Percentiles rank a stretch among this genome's conserved stretches.
Evolutionary conservation across 2,113 vertebrate species (phyloP).

Genomic region (Engraulis encrasicolus): DNA sequence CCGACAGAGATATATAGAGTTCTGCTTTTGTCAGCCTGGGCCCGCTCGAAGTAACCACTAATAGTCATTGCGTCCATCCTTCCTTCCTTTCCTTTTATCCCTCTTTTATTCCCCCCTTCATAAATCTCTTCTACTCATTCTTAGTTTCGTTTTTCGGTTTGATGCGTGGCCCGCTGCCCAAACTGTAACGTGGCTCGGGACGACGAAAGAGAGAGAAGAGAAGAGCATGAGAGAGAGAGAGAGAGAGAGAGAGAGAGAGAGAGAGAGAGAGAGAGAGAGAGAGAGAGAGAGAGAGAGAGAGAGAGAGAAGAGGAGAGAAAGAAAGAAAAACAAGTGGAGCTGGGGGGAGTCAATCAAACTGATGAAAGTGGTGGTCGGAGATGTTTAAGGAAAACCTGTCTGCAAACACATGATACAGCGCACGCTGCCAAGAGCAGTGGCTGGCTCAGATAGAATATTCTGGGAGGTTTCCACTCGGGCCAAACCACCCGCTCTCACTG

Average conservation of each 20-base stretch:
- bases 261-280: neutral
- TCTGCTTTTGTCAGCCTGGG: neutral
- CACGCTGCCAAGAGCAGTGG: neutral
- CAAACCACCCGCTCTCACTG: slow-evolving; percentile 51
- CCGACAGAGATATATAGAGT: too few species aligned
- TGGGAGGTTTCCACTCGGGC: neutral
- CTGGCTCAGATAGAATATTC: neutral
- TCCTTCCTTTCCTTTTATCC: neutral
- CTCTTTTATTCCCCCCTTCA: neutral
- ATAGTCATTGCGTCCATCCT: neutral
- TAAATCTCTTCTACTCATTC: neutral
- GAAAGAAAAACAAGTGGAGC: neutral
- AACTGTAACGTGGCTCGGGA: neutral
- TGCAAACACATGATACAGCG: neutral
- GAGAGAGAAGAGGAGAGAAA: neutral
- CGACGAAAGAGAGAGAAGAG: too few species aligned
- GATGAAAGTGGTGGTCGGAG: neutral
- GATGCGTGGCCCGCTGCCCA: neutral
- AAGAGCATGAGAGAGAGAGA: neutral
- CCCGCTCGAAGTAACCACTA: neutral
- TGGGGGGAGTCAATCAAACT: neutral
- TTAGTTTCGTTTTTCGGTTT: neutral
- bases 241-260: neutral
- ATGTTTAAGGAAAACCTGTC: slow-evolving; percentile 18
- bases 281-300: neutral